Percentiles rank a stretch among this genome's conserved stretches.
phyloP scores from a whole-genome alignment of 1,140 invertebrate genomes.

The Drosophila arawakana region DNA sequence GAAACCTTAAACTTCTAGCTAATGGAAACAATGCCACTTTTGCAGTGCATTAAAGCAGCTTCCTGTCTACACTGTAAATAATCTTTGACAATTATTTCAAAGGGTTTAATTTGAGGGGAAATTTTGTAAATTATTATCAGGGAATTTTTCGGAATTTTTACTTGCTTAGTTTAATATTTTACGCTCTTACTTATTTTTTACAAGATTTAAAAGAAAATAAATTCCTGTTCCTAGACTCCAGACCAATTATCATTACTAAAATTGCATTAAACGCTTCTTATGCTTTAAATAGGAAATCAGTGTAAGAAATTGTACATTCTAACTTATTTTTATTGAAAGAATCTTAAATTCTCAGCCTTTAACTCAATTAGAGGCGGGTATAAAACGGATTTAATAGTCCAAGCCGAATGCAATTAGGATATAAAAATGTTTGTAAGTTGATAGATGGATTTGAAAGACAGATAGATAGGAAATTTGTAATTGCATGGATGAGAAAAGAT shows the following conservation, averaged over 20 bases:
- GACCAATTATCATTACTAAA: too few relatives aligned
- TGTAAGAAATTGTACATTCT: too few relatives aligned
- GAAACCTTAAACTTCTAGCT: background rate
- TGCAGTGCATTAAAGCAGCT: background rate
- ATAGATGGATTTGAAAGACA: constrained; percentile 10
- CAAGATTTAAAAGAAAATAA: too few relatives aligned
- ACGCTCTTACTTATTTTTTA: too few relatives aligned
- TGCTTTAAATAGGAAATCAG: too few relatives aligned
- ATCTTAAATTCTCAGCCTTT: background rate
- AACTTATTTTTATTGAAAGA: too few relatives aligned
- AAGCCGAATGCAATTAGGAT: constrained; percentile 27
- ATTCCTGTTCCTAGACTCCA: too few relatives aligned
- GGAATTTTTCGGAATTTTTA: too few relatives aligned
- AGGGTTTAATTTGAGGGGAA: too few relatives aligned
- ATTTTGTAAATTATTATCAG: too few relatives aligned
- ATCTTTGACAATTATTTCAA: background rate
- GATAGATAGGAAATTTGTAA: constrained; percentile 31
- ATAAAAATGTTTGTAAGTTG: constrained; percentile 14
- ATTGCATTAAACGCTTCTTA: too few relatives aligned
- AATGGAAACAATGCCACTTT: background rate
- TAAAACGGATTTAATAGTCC: constrained; percentile 14
- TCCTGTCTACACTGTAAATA: background rate
- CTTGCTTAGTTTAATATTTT: too few relatives aligned
- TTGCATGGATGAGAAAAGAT: constrained; percentile 18
- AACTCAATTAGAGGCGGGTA: background rate